These are phyloP conservation scores for Drosophila conformis DNA, from an alignment of 2,888 invertebrate species.

Conservation along the genomic window DNA sequence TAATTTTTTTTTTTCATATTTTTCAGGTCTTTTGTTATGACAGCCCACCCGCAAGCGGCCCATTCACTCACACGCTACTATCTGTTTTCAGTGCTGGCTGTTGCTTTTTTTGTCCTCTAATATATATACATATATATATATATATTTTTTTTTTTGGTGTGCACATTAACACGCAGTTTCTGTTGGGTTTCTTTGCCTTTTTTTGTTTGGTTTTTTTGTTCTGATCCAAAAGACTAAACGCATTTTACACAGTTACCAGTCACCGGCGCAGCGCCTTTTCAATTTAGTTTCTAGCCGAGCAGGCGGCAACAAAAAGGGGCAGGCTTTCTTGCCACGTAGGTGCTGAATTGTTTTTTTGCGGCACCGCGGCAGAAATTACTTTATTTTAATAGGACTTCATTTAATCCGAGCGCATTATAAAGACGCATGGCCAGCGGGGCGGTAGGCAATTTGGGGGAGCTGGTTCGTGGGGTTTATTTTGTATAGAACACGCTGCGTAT, in stretches of 20 bases:
- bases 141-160: slow-evolving; percentile 34
- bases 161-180: slow-evolving; percentile 73
- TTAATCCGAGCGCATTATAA: slow-evolving; percentile 74
- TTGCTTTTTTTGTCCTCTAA: slow-evolving; percentile 3
- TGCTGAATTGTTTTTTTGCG: slow-evolving; percentile 40
- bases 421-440: slow-evolving; percentile 19
- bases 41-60: slow-evolving; percentile 11
- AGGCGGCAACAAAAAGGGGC: slow-evolving; percentile 35
- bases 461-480: slow-evolving; percentile 24
- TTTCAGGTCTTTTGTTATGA: slow-evolving; percentile 41
- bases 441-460: slow-evolving; percentile 62
- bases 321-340: slow-evolving; percentile 25
- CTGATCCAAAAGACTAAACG: slow-evolving; percentile 50
- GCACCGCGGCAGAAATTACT: slow-evolving; percentile 69
- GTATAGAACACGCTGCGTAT: slow-evolving; percentile 65
- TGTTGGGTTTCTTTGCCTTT: slow-evolving; percentile 40
- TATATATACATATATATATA: not conserved
- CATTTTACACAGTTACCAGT: slow-evolving; percentile 67
- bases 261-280: slow-evolving; percentile 28
- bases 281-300: slow-evolving; percentile 32
- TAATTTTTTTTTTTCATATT: slow-evolving; percentile 26
- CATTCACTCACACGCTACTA: slow-evolving; percentile 20
- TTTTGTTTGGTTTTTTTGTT: slow-evolving; percentile 7
- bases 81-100: slow-evolving; percentile 16
- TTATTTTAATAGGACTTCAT: slow-evolving; percentile 80